Conservation (phyloP, 2,797 vertebrate species). For the Amniataba percoides region DNA sequence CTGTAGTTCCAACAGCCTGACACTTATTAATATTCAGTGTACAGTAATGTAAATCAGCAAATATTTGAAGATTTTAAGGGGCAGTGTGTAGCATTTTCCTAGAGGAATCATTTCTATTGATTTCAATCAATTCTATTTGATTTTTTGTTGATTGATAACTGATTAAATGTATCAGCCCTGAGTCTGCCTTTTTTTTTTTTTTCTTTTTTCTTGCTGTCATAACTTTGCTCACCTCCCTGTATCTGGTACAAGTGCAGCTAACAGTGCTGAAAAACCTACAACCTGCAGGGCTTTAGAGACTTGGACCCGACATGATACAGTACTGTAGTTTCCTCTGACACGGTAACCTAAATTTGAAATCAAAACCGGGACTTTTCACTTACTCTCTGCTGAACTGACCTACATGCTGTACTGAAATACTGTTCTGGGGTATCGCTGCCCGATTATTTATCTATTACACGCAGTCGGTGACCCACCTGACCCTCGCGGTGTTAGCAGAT, state of each 20-base stretch:
- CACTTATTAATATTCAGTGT: not conserved
- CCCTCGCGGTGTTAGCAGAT: slow-evolving; percentile 4
- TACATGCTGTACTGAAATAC: slow-evolving; percentile 26
- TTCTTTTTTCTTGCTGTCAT: not conserved
- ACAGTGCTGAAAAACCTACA: slow-evolving; percentile 8
- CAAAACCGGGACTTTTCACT: slow-evolving; percentile 29
- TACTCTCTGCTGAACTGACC: slow-evolving; percentile 26
- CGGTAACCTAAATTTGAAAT: slow-evolving; percentile 60
- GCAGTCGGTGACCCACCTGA: not conserved
- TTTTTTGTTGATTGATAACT: not conserved
- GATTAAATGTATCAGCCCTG: not conserved
- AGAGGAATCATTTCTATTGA: not conserved
- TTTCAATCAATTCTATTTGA: too few species aligned
- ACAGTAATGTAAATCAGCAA: not conserved
- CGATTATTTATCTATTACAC: slow-evolving; percentile 23
- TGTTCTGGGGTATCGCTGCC: not conserved
- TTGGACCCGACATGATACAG: slow-evolving; percentile 37
- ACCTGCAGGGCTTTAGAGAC: slow-evolving; percentile 24
- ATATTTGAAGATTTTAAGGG: not conserved
- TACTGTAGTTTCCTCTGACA: slow-evolving; percentile 53
- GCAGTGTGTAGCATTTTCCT: not conserved
- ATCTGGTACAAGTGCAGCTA: not conserved
- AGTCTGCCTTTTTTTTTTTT: not conserved
- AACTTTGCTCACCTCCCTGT: not conserved
- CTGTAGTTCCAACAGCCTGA: not conserved